Evolutionary conservation across 2,113 vertebrate species (phyloP).

Genomic region (Xyrauchen texanus): DNA sequence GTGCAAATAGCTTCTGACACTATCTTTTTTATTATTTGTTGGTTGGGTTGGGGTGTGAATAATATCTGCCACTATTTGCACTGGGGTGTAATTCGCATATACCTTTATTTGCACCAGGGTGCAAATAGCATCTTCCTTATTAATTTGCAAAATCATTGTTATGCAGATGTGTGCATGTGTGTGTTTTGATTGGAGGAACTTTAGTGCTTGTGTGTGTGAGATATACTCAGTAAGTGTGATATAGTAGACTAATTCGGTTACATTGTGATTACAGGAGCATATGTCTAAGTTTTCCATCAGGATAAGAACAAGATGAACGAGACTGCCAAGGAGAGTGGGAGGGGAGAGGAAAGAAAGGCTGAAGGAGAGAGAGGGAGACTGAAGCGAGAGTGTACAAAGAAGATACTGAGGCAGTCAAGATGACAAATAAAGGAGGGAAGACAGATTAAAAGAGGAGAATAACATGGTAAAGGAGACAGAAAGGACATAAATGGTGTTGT

Average conservation of each 20-base stretch:
- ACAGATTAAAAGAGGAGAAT: conserved; percentile 40
- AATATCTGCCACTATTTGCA: too few species aligned
- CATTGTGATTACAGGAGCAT: conserved; percentile 41
- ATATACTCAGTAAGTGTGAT: conserved; percentile 27
- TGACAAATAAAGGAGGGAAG: conserved; percentile 39
- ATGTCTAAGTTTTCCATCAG: conserved; percentile 44
- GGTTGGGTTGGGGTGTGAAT: too few species aligned
- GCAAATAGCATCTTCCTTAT: too few species aligned
- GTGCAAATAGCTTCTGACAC: too few species aligned
- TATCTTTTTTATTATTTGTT: too few species aligned
- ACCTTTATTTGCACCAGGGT: too few species aligned
- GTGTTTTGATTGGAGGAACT: neutral
- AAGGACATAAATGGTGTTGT: conserved; percentile 28
- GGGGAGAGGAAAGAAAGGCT: conserved; percentile 9
- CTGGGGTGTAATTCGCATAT: too few species aligned
- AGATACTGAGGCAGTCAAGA: conserved; percentile 8
- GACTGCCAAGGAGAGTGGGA: conserved; percentile 31
- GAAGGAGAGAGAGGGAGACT: too few species aligned
- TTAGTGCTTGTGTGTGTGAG: neutral
- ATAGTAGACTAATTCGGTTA: conserved; percentile 40
- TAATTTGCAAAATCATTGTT: conserved; percentile 23
- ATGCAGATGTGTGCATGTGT: conserved; percentile 24
- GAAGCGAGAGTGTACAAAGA: conserved; percentile 20
- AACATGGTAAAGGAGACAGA: conserved; percentile 13
- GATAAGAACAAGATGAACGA: conserved; percentile 53